Evolutionary conservation across 2,888 invertebrate genomes (phyloP), one percentile per base, ranked within the genome.

Genomic region (Sarcophaga caerulescens): DNA sequence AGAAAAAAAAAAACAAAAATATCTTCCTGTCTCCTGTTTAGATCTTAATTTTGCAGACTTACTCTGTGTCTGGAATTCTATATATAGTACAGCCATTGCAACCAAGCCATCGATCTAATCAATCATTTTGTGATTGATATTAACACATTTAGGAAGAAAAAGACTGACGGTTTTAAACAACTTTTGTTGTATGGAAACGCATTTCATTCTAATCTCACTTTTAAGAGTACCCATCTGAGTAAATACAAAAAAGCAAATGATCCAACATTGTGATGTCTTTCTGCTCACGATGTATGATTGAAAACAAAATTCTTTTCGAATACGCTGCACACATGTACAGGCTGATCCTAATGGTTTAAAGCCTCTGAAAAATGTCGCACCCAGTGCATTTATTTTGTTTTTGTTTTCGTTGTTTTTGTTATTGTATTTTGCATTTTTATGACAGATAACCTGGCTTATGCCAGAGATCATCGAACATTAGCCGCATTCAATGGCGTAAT

Each of bases 401-500:
- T 14, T 10, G 1, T 52, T 63, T 21, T 17, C 17, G 74, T 23
- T 59, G 59, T 62, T 47, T 65, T 73, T 71, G 69, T 35, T 35
- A 10, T 35, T 35, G 35, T 35, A 19, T 65, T 47, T 47, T 47
- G 63, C 52, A 52, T 52, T 52, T 52, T 52, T 79, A 81, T 84
- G 86, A 86, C 86, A 84, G 86, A 84, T 78, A 81, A 70, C 77
- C 78, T 81, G 86, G 81, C 86, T 86, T 81, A 81, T 86, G 86
- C 86, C 86, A 84, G 78, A 86, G 86, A 86, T 86, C 86, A 84
- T 84, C 86, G 81, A 84, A 86, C 86, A 86, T 86, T 86, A 86
- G 86, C 84, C 74, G 70, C 66, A 81, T 86, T 86, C 84, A 84
- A 78, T 80, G 60, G 65, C 66, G 66, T 84, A 84, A 86, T 86